Percentiles rank a stretch among this genome's conserved stretches.
These are phyloP conservation scores for Platyrinchus mystaceus DNA, from an alignment of 2,797 vertebrate genomes.

Conservation along the genomic window DNA sequence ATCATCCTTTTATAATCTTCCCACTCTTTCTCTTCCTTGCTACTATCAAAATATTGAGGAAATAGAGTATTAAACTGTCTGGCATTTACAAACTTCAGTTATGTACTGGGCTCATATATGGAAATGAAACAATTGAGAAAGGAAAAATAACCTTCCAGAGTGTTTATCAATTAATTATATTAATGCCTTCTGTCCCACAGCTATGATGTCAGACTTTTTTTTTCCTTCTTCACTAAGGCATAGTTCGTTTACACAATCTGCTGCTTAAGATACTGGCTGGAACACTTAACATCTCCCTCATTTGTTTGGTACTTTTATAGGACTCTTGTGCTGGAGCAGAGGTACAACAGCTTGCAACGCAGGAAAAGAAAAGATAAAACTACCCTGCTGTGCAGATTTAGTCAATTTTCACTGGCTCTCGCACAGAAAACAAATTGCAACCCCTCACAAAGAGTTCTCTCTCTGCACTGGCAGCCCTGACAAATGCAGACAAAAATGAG, in stretches of 20 bases:
- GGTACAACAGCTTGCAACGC: slow-evolving; percentile 75
- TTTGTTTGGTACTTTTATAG: slow-evolving; percentile 76
- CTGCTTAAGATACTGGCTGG: slow-evolving; percentile 71
- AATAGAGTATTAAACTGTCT: not conserved
- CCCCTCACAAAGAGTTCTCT: slow-evolving; percentile 73
- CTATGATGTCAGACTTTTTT: slow-evolving; percentile 34
- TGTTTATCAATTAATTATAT: slow-evolving; percentile 60
- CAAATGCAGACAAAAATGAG: slow-evolving; percentile 76
- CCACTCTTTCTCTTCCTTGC: slow-evolving; percentile 3
- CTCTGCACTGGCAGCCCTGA: slow-evolving; percentile 74
- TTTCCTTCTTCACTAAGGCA: slow-evolving; percentile 57
- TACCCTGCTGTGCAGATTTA: slow-evolving; percentile 75
- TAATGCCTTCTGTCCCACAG: slow-evolving; percentile 65
- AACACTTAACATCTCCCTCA: slow-evolving; percentile 70
- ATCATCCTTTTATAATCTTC: slow-evolving; percentile 22
- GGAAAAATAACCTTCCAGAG: slow-evolving; percentile 58
- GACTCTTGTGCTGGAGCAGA: slow-evolving; percentile 72
- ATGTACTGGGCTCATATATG: not conserved
- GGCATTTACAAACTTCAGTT: slow-evolving; percentile 2
- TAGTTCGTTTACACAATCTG: slow-evolving; percentile 58
- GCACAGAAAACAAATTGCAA: slow-evolving; percentile 79
- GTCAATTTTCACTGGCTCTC: slow-evolving; percentile 76
- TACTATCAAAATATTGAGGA: slow-evolving; percentile 48
- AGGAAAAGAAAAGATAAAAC: slow-evolving; percentile 73
- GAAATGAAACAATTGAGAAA: slow-evolving; percentile 41